phyloP scores from a whole-genome alignment of 2,113 vertebrate genomes.

The Lamprotornis superbus region DNA sequence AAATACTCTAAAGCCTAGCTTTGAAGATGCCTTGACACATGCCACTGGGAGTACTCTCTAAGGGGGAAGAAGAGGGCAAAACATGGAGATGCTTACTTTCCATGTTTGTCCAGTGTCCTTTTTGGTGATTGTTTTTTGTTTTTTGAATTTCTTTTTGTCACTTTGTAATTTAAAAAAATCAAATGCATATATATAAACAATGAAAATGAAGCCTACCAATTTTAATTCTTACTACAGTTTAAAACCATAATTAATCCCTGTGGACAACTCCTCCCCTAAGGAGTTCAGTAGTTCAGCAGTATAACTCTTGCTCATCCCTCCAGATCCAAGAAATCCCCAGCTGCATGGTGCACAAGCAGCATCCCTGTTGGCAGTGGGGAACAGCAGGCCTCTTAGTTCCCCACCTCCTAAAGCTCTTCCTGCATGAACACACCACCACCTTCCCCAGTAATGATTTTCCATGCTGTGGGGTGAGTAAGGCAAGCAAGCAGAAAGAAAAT shows the following conservation, averaged over 20 bases:
- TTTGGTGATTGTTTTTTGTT: neutral
- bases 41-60: neutral
- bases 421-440: neutral
- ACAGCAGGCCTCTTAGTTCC: rapidly evolving
- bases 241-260: neutral
- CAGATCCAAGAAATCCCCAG: neutral
- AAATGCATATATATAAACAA: neutral
- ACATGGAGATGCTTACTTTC: neutral
- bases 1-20: neutral
- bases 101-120: neutral
- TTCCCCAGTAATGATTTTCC: neutral
- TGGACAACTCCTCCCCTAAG: neutral
- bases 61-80: neutral
- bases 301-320: neutral
- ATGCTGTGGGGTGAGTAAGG: neutral
- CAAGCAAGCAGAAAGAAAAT: neutral
- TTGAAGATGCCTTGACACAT: neutral
- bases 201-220: neutral
- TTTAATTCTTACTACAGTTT: neutral
- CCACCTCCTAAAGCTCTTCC: neutral
- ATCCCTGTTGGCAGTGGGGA: neutral
- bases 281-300: neutral
- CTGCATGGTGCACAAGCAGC: neutral
- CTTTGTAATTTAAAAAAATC: neutral
- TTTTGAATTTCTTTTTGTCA: neutral